Evolutionary conservation across 1,140 invertebrate species (phyloP).

Genomic region (Caerostris extrusa): DNA sequence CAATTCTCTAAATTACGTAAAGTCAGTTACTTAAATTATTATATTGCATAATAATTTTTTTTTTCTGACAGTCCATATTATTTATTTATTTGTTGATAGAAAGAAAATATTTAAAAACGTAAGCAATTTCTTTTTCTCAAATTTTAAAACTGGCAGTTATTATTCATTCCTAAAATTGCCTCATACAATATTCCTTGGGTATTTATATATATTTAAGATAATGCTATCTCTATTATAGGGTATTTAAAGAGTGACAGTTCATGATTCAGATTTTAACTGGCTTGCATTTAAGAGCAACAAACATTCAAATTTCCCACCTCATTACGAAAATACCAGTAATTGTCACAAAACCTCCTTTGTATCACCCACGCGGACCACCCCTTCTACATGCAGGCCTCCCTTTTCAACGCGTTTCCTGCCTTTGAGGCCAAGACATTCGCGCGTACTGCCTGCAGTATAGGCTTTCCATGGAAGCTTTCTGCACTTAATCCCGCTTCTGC

Average conservation of each 20-base stretch:
- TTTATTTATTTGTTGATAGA: no score
- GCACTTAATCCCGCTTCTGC: conserved; percentile 61
- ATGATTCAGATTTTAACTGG: background rate
- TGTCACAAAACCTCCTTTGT: conserved; percentile 5
- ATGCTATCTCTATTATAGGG: no score
- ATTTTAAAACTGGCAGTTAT: no score
- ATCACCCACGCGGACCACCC: background rate
- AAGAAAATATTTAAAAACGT: no score
- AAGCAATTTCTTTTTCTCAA: no score
- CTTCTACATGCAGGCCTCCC: background rate
- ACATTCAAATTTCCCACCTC: background rate
- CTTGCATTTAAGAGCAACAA: background rate
- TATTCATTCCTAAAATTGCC: no score
- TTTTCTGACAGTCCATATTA: no score
- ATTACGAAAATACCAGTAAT: conserved; percentile 27
- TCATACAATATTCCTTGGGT: no score
- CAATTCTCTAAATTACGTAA: no score
- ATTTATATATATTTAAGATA: no score
- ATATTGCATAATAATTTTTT: no score
- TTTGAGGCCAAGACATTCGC: conserved; percentile 27
- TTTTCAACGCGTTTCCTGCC: background rate
- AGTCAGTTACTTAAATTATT: no score
- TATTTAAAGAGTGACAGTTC: background rate
- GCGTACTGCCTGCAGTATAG: background rate
- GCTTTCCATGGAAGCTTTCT: conserved; percentile 11